Conservation (phyloP, 2,797 vertebrate genomes). For the Phrynocephalus vlangalii region DNA sequence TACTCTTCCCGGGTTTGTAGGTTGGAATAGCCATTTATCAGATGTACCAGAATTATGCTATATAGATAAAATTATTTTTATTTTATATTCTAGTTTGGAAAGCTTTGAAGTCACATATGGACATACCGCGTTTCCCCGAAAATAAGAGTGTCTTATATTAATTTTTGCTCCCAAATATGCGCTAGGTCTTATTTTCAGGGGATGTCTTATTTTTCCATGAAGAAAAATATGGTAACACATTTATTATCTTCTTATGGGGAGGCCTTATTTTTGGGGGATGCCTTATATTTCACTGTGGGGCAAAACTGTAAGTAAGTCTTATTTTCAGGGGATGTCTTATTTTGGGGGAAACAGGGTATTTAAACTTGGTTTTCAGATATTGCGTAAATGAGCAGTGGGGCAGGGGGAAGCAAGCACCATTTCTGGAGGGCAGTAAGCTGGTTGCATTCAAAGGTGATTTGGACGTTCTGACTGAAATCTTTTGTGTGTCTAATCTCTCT, state of each 20-base stretch:
- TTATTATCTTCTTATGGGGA: too few relatives aligned
- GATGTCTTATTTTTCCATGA: too few relatives aligned
- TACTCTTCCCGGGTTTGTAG: not conserved
- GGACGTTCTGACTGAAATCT: not conserved
- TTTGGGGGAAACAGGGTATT: not conserved
- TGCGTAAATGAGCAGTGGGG: not conserved
- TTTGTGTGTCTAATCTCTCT: not conserved
- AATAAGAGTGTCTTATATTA: too few relatives aligned
- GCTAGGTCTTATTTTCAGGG: too few relatives aligned
- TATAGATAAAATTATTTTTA: not conserved
- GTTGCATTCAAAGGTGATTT: not conserved
- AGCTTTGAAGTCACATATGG: not conserved
- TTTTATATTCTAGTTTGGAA: constrained; percentile 3
- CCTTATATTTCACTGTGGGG: too few relatives aligned
- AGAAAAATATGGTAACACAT: too few relatives aligned
- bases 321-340: too few relatives aligned
- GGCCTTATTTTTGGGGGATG: too few relatives aligned
- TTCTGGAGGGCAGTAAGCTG: not conserved
- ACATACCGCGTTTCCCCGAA: not conserved
- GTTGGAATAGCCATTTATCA: not conserved
- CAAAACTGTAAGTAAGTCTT: too few relatives aligned
- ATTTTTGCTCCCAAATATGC: too few relatives aligned
- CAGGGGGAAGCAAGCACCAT: not conserved
- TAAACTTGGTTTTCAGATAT: not conserved
- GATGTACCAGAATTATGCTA: not conserved